Conservation (phyloP, 37 sponge, comb jelly and placozoan genomes). For the Crambe crambe region DNA sequence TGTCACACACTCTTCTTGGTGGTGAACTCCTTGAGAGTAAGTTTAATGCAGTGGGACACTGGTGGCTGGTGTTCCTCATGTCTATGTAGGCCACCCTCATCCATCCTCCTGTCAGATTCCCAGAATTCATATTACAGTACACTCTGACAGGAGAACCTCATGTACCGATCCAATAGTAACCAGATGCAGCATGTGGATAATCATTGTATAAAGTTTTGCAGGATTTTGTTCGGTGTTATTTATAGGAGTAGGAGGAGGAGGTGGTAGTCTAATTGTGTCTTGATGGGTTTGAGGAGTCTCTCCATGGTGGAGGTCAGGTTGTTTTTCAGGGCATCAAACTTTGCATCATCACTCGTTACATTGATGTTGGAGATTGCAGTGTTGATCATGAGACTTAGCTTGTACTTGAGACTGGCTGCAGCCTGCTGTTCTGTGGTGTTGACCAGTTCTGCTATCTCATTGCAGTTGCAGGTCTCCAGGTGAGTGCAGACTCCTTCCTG, state of each 20-base stretch:
- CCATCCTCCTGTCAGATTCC: slow-evolving; percentile 18
- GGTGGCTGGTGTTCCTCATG: slow-evolving; percentile 6
- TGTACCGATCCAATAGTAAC: not conserved
- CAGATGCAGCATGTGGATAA: not conserved
- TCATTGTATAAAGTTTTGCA: not conserved
- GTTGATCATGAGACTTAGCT: not conserved
- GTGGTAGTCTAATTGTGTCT: not conserved
- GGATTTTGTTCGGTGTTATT: not conserved
- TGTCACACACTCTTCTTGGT: not conserved
- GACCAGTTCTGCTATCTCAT: too few relatives aligned
- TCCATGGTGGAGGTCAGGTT: not conserved
- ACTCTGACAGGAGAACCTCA: not conserved
- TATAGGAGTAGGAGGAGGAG: not conserved
- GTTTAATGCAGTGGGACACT: slow-evolving; percentile 10
- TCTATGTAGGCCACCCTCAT: slow-evolving; percentile 17
- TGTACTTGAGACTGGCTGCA: too few relatives aligned
- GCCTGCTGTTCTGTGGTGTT: too few relatives aligned
- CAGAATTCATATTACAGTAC: slow-evolving; percentile 21
- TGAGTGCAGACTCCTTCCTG: too few relatives aligned
- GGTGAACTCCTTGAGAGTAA: not conserved
- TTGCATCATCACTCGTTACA: too few relatives aligned
- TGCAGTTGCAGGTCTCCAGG: too few relatives aligned
- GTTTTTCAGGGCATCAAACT: not conserved
- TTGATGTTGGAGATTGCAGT: not conserved
- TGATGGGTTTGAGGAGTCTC: not conserved